Evolutionary conservation across 2,888 invertebrate species (phyloP), one percentile per base, ranked within the genome.

Genomic region (Melanostoma scalare): DNA sequence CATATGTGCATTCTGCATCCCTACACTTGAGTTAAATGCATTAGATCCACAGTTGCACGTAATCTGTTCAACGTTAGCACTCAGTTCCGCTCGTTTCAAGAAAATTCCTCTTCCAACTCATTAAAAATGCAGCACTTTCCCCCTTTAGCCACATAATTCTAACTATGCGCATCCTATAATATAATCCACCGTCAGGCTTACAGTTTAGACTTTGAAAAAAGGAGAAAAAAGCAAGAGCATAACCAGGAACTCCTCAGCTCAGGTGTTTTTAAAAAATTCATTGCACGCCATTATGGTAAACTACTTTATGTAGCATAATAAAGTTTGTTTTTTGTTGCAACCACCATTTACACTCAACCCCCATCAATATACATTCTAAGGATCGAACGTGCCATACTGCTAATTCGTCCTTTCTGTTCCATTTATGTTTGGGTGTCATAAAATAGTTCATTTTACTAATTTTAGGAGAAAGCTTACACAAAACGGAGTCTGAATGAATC

Each of bases 71-170:
- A 75, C 84, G 40, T 42, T 36, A 44, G 42, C 60, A 71, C 61
- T 71, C 69, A 71, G 69, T 60, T 60, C 76, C 38, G 9, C 20
- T 48, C 50, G 30, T 55, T 48, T 60, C 50, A 65, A 52, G 46
- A 20, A 42, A 60, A 50, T 30, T 38, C 42, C 36, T 50, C 42
- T 40, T 20, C 6, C n/a, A 52, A 61, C 71, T 84, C 65, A 79
- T 84, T 84, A 84, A 60, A 79, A 84, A 84, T 84, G 84, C 84
- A 78, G 79, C 79, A 67, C 79, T 74, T 65, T 84, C 55, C 74
- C 55, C 46, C 55, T 67, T 69, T 38, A 79, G 53, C 84, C 84
- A 79, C 84, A 84, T 79, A 84, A 84, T 79, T 75, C 61, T 74
- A 75, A 79, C 74, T 79, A 71, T 75, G 79, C 71, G 60, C 71